Evolutionary conservation across 2,888 invertebrate species (phyloP).

Genomic region (Caenorhabditis afra): DNA sequence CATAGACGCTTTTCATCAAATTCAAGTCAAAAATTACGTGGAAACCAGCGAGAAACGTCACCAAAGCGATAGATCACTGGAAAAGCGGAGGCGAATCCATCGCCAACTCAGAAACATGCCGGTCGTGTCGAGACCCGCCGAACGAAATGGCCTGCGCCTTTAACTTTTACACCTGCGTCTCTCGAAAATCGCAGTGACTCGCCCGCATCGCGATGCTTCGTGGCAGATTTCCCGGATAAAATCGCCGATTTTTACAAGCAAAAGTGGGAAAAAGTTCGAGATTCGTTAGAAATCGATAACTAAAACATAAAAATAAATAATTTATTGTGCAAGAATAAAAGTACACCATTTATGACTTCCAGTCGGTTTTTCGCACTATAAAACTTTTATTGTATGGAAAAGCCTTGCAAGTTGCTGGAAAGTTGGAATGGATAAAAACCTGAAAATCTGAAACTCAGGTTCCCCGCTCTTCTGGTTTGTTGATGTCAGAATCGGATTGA

Average conservation of each 20-base stretch:
- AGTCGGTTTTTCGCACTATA: too few relatives aligned
- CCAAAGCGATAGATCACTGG: constrained; percentile 38
- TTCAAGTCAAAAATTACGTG: background rate
- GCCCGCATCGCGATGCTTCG: constrained; percentile 19
- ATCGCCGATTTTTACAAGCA: constrained; percentile 15
- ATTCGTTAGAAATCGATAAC: background rate
- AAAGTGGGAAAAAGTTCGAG: background rate
- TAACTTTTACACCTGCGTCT: constrained; percentile 46
- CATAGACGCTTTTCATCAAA: background rate
- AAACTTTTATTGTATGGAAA: too few relatives aligned
- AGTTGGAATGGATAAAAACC: too few relatives aligned
- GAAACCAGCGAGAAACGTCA: constrained; percentile 27
- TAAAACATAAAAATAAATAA: background rate
- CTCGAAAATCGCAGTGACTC: constrained; percentile 16
- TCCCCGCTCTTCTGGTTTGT: background rate
- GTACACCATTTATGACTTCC: too few relatives aligned
- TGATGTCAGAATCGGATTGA: background rate
- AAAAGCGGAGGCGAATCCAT: constrained; percentile 38
- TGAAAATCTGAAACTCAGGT: background rate
- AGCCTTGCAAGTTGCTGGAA: too few relatives aligned
- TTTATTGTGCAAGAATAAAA: too few relatives aligned
- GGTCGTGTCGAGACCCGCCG: constrained; percentile 37
- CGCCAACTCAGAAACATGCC: constrained; percentile 59
- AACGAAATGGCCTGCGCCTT: constrained; percentile 35
- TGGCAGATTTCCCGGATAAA: constrained; percentile 49